These are phyloP conservation scores for Fistularia commersonii DNA, from an alignment of 2,797 vertebrate genomes.

Conservation along the genomic window DNA sequence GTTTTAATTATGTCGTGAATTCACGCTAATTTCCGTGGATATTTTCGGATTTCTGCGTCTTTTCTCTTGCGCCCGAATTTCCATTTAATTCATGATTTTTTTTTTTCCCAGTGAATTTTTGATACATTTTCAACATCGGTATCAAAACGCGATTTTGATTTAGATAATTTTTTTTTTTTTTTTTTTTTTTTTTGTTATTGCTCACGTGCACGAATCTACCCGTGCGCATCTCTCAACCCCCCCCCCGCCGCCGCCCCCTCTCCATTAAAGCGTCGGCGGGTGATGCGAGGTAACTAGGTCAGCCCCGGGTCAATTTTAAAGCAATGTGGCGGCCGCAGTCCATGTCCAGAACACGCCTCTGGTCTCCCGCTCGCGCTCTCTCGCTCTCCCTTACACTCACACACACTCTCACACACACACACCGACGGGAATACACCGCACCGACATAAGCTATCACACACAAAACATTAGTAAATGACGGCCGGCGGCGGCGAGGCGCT, in stretches of 20 bases:
- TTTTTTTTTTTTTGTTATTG: too few species aligned
- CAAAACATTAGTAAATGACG: conserved; percentile 63
- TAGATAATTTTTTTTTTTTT: too few species aligned
- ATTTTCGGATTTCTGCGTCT: too few species aligned
- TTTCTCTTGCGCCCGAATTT: too few species aligned
- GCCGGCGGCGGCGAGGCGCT: conserved; percentile 47
- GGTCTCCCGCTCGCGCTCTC: conserved; percentile 29
- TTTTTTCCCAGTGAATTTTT: too few species aligned
- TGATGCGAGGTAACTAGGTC: conserved; percentile 73
- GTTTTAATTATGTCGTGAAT: too few species aligned
- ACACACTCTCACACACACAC: conserved; percentile 11
- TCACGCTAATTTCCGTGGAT: too few species aligned
- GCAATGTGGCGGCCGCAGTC: conserved; percentile 62
- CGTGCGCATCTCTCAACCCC: conserved; percentile 24
- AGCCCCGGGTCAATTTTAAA: conserved; percentile 69
- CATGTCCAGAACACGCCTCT: conserved; percentile 62
- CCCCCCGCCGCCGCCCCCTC: conserved; percentile 28
- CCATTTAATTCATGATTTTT: too few species aligned
- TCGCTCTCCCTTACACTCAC: background rate
- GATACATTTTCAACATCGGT: too few species aligned
- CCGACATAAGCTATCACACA: conserved; percentile 54
- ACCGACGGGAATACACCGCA: conserved; percentile 27
- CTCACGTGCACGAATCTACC: conserved; percentile 45
- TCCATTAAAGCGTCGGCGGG: conserved; percentile 54
- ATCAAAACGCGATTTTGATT: too few species aligned